phyloP scores from a whole-genome alignment of 2,888 invertebrate genomes.

The Tuberolachnus salignus region DNA sequence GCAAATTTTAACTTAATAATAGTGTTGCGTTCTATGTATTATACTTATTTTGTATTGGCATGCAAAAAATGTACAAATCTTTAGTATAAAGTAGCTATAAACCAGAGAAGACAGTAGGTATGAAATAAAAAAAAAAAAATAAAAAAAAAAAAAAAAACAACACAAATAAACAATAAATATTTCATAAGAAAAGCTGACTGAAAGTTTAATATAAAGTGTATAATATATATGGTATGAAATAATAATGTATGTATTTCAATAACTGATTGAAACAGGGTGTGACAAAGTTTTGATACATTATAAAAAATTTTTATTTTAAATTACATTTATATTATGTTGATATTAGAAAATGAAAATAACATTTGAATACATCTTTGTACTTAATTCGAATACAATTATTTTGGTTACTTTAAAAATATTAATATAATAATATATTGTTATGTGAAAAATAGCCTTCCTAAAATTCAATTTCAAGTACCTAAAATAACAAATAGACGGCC shows the following conservation, averaged over 20 bases:
- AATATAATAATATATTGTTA: too few species aligned
- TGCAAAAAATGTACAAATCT: slow-evolving; percentile 39
- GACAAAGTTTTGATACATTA: slow-evolving; percentile 29
- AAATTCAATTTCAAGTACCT: too few species aligned
- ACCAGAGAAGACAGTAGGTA: slow-evolving; percentile 18
- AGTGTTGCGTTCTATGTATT: slow-evolving; percentile 11
- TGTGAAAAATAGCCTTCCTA: too few species aligned
- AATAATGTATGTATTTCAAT: slow-evolving; percentile 28
- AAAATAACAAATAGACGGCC: too few species aligned
- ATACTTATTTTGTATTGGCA: slow-evolving; percentile 48
- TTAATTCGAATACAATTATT: too few species aligned
- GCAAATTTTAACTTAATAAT: slow-evolving; percentile 24
- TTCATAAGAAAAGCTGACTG: slow-evolving; percentile 35
- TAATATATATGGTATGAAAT: slow-evolving; percentile 35
- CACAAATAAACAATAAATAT: neutral
- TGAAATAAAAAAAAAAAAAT: too few species aligned
- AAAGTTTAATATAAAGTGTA: slow-evolving; percentile 31
- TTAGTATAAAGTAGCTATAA: slow-evolving; percentile 41
- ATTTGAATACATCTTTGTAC: too few species aligned
- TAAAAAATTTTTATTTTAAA: neutral
- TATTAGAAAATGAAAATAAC: neutral
- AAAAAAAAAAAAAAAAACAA: neutral
- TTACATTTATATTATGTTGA: neutral
- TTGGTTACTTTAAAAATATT: too few species aligned
- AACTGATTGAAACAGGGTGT: slow-evolving; percentile 41